Conservation (phyloP, 1,140 invertebrate genomes). For the Eueides isabella region DNA sequence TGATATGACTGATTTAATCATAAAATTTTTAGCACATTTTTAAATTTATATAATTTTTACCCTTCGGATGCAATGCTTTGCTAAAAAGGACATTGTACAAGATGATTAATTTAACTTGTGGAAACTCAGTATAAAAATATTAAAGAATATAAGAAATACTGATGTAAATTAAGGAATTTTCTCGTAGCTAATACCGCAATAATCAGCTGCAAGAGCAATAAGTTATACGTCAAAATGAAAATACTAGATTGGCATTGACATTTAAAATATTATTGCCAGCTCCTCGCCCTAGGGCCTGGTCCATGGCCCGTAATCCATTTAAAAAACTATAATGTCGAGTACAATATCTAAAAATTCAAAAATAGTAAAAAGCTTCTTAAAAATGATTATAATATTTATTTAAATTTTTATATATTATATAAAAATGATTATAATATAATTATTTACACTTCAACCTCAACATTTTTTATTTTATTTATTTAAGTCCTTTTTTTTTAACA, state of each 20-base stretch:
- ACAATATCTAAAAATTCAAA: too few species aligned
- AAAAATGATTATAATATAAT: too few species aligned
- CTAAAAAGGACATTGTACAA: constrained; percentile 57
- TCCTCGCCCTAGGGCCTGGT: too few species aligned
- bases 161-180: neutral
- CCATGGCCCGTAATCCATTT: too few species aligned
- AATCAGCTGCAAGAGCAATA: neutral
- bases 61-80: constrained; percentile 53
- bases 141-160: neutral
- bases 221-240: neutral
- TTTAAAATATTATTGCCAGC: neutral
- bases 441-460: too few species aligned
- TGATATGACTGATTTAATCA: neutral
- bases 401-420: too few species aligned
- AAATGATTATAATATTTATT: too few species aligned
- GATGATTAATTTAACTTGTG: neutral
- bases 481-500: too few species aligned
- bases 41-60: constrained; percentile 42
- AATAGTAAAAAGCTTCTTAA: too few species aligned
- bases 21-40: constrained; percentile 21
- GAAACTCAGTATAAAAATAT: neutral
- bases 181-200: neutral
- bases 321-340: too few species aligned
- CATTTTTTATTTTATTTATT: too few species aligned
- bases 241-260: neutral